Conservation (phyloP, 2,113 vertebrate species). For the Bos javanicus region DNA sequence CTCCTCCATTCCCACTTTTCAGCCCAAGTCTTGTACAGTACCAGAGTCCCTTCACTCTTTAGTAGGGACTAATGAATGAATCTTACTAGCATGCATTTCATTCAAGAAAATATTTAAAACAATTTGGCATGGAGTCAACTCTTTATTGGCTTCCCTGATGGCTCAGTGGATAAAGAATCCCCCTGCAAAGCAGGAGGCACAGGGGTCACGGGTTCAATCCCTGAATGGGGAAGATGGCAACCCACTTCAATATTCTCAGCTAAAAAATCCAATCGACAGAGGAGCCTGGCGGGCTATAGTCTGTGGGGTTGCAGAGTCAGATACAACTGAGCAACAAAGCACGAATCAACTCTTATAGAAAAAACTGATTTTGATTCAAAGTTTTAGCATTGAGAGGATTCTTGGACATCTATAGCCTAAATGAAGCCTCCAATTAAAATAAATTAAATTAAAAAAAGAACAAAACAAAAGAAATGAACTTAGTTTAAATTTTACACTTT, state of each 20-base stretch:
- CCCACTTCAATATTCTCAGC: background rate
- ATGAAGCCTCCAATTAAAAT: background rate
- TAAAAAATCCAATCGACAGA: background rate
- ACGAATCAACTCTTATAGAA: background rate
- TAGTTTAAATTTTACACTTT: background rate
- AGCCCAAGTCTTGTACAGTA: background rate
- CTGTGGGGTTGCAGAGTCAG: background rate
- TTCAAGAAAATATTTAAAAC: background rate
- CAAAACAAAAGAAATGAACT: background rate
- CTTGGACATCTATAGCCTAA: background rate
- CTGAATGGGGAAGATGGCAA: background rate
- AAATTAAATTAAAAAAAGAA: too few species aligned
- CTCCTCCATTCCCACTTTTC: fast-evolving
- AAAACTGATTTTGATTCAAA: background rate
- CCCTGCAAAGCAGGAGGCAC: background rate
- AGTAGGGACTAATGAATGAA: background rate
- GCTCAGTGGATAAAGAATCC: background rate
- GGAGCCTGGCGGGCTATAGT: background rate
- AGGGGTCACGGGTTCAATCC: background rate
- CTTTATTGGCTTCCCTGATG: background rate
- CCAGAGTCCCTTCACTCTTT: fast-evolving
- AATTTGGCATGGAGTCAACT: background rate
- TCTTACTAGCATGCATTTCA: background rate
- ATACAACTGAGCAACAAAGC: background rate
- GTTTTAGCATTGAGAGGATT: background rate